Conservation (phyloP, 2,797 vertebrate genomes). For the Fringilla coelebs region DNA sequence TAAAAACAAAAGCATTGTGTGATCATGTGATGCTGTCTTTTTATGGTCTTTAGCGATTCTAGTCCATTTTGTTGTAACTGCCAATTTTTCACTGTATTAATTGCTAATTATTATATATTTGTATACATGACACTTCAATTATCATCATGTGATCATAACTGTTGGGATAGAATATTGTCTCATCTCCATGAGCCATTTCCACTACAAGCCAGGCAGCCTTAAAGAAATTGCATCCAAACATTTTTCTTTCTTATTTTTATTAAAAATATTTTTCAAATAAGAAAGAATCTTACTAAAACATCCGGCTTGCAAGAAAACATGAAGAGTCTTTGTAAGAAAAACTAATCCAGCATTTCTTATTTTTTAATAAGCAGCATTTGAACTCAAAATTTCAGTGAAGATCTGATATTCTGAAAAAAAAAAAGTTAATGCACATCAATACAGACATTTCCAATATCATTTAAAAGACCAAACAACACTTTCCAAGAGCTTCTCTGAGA, state of each 20-base stretch:
- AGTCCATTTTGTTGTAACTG: constrained; percentile 15
- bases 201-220: not conserved
- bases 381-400: not conserved
- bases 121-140: constrained; percentile 29
- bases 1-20: constrained; percentile 22
- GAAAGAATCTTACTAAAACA: not conserved
- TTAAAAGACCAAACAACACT: not conserved
- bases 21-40: not conserved
- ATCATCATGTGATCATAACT: constrained; percentile 19
- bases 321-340: not conserved
- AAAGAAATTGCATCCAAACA: not conserved
- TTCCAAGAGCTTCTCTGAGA: not conserved
- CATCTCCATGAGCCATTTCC: not conserved
- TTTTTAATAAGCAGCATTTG: not conserved
- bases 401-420: not conserved
- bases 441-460: not conserved
- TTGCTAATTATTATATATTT: constrained; percentile 61
- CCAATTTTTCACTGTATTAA: constrained; percentile 46
- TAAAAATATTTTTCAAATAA: not conserved
- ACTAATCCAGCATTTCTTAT: not conserved
- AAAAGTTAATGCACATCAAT: not conserved
- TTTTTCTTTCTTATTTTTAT: not conserved
- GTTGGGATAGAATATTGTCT: not conserved
- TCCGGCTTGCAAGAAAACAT: not conserved
- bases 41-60: not conserved